A percentile compares a stretch with the other conserved stretches of the same genome.
Evolutionary conservation across 2,888 invertebrate species (phyloP).

Genomic region (Stenurella melanura): DNA sequence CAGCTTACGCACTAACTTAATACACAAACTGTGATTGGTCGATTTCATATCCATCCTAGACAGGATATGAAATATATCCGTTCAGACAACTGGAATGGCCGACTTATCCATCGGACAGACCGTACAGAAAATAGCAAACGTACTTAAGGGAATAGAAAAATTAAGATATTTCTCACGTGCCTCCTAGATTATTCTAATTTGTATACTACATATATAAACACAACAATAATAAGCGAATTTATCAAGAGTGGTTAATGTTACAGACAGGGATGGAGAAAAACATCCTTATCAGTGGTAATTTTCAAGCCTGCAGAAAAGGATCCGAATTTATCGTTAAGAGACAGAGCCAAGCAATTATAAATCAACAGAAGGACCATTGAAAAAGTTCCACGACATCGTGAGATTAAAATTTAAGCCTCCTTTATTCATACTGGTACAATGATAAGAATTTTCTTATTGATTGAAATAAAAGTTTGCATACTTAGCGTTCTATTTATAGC

Average conservation of each 20-base stretch:
- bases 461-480: neutral
- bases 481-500: neutral
- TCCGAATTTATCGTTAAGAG: constrained; percentile 4
- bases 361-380: constrained; percentile 10
- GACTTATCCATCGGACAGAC: too few relatives aligned
- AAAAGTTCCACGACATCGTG: neutral
- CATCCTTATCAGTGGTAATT: constrained; percentile 6
- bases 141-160: too few relatives aligned
- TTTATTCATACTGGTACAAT: neutral
- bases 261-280: neutral
- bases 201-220: neutral
- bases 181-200: too few relatives aligned
- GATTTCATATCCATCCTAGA: too few relatives aligned
- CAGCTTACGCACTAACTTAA: too few relatives aligned
- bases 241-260: neutral
- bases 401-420: constrained; percentile 8
- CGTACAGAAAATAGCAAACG: too few relatives aligned
- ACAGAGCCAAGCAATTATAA: constrained; percentile 10
- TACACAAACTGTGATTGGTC: too few relatives aligned
- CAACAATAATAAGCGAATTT: neutral
- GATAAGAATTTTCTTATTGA: constrained; percentile 1
- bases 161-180: too few relatives aligned
- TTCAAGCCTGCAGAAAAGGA: neutral
- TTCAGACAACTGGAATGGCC: too few relatives aligned
- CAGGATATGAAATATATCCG: too few relatives aligned